Percentiles rank a stretch among this genome's conserved stretches.
Conservation (phyloP, 2,888 invertebrate genomes). For the Spisula subtruncata region DNA sequence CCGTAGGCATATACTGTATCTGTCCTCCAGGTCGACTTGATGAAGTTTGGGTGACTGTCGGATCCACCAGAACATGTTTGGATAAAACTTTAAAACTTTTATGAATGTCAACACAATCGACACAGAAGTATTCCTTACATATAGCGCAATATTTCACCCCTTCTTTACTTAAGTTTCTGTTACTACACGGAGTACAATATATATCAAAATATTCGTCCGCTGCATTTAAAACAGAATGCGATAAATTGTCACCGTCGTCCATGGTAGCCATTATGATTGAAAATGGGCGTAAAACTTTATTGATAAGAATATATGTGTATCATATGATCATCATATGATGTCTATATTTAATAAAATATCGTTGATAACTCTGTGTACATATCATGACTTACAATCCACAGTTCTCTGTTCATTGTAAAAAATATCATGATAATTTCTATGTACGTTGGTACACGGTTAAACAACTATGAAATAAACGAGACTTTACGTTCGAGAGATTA, state of each 20-base stretch:
- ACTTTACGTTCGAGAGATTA: no score
- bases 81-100: neutral
- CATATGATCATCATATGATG: no score
- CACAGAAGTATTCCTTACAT: conserved; percentile 1
- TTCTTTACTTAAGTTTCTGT: neutral
- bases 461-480: no score
- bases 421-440: no score
- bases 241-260: neutral
- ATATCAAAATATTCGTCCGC: conserved; percentile 7
- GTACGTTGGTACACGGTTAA: no score
- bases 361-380: no score
- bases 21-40: neutral
- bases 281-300: no score
- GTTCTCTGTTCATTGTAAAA: no score
- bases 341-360: no score
- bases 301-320: no score
- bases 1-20: neutral
- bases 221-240: neutral
- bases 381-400: no score
- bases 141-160: neutral
- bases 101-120: neutral
- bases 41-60: neutral
- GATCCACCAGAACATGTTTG: neutral
- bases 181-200: neutral
- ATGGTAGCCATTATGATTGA: neutral